Conservation (phyloP, 92 coral and sea anemone genomes). For the Anthopleura xanthogrammica region DNA sequence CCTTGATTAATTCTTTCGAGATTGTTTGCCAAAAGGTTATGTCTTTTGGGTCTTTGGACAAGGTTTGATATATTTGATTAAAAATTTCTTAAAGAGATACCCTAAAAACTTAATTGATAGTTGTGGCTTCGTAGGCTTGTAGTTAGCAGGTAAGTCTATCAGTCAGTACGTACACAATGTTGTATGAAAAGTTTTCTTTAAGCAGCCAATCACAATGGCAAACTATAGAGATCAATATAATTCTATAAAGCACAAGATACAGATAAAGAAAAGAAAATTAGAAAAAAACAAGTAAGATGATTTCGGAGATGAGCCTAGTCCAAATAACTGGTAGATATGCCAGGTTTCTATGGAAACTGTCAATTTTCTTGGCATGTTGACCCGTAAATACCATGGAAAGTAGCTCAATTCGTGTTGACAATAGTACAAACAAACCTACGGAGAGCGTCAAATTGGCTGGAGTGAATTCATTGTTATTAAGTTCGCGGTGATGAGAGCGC, state of each 20-base stretch:
- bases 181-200: not conserved
- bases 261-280: not conserved
- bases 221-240: not conserved
- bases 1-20: not conserved
- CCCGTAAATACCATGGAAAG: not conserved
- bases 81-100: not conserved
- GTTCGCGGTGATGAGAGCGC: not conserved
- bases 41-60: not conserved
- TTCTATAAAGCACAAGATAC: not conserved
- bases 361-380: conserved; percentile 2
- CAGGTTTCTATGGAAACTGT: conserved; percentile 9
- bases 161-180: not conserved
- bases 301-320: conserved; percentile 7
- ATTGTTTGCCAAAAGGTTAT: not conserved
- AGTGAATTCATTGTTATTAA: not conserved
- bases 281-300: not conserved
- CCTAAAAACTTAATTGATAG: not conserved
- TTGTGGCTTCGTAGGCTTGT: not conserved
- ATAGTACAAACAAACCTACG: not conserved
- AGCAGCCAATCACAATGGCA: conserved; percentile 1
- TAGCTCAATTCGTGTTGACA: not conserved
- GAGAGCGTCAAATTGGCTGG: conserved; percentile 5
- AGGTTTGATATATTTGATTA: not conserved
- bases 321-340: conserved; percentile 25
- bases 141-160: not conserved